Conservation (phyloP, 2,797 vertebrate species). For the Sebastes umbrosus region DNA sequence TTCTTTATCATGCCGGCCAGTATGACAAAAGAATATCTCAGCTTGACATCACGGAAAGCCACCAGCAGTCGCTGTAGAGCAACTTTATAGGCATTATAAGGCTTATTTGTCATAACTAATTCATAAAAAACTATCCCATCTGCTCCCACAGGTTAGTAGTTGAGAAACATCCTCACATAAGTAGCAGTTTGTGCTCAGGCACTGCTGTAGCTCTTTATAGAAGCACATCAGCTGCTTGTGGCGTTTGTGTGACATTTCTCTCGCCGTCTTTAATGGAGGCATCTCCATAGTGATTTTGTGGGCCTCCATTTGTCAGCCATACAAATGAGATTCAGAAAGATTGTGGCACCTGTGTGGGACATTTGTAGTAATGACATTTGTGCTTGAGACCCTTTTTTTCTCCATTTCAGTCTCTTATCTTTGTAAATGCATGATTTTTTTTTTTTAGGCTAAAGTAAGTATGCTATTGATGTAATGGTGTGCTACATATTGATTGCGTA, state of each 20-base stretch:
- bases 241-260: constrained; percentile 60
- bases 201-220: not conserved
- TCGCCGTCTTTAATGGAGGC: constrained; percentile 31
- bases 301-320: not conserved
- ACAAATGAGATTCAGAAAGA: constrained; percentile 1
- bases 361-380: not conserved
- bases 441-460: not conserved
- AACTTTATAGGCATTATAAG: not conserved
- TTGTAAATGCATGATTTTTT: not conserved
- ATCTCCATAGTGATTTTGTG: constrained; percentile 22
- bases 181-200: not conserved
- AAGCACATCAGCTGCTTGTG: constrained; percentile 14
- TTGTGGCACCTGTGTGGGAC: constrained; percentile 23
- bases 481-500: not conserved
- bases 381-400: not conserved
- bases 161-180: not conserved
- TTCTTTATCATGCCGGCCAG: not conserved
- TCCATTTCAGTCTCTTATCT: not conserved
- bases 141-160: not conserved
- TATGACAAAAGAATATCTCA: not conserved
- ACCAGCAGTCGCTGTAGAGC: not conserved
- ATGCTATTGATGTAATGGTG: not conserved
- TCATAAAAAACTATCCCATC: not conserved
- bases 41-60: not conserved
- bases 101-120: not conserved